Base-by-base conservation (phyloP, 1,140 invertebrate species). In the Bathynomus jamesi region DNA sequence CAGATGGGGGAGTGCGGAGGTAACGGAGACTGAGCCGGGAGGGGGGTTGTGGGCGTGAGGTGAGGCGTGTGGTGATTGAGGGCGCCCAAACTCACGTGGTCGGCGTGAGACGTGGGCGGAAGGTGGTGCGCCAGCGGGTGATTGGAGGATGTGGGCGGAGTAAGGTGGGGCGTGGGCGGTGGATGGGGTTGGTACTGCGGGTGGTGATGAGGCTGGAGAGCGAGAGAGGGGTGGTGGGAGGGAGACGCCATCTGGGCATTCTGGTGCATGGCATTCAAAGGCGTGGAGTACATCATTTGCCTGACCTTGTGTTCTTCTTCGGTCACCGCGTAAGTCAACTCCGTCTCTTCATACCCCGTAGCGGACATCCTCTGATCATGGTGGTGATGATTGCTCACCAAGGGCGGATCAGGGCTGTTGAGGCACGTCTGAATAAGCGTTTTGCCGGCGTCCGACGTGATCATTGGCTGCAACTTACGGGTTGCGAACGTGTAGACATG, bases 401-500 rank as follows among this genome's bases (percentile, higher is more conserved):
- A 31, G 28, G 90, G 91, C 64, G 93, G 93, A 82, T 99, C 96
- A 29, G 97, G 96, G 61, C 95, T 96, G 83, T 98, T 99, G 28
- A 99, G 87, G 83, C 98, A 99, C 67, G 95, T 98, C 84, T 99
- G 96, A 80, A 99, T 99, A 63, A 99, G 86, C 62, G 94, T 91
- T 83, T 99, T 99, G 63, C 97, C 98, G 69, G 95, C 94, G 80
- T 99, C 97, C 78, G 94, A 97, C 17, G 95, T 98, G 81, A 99
- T 99, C 96, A 99, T 99, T 65, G 97, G 98, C 83, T 99, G 96
- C 60, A 99, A 86, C 83, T 99, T 99, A 69, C 95, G 87, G 63
- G 98, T 99, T 31, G 98, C 97, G 85, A 99, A 99, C 64, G 98
- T 99, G 85, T 99, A 99, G 78, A 99, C 97, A 85, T 99, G 98